Evolutionary conservation across 2,113 vertebrate genomes (phyloP).

Genomic region (Ciconia maguari): DNA sequence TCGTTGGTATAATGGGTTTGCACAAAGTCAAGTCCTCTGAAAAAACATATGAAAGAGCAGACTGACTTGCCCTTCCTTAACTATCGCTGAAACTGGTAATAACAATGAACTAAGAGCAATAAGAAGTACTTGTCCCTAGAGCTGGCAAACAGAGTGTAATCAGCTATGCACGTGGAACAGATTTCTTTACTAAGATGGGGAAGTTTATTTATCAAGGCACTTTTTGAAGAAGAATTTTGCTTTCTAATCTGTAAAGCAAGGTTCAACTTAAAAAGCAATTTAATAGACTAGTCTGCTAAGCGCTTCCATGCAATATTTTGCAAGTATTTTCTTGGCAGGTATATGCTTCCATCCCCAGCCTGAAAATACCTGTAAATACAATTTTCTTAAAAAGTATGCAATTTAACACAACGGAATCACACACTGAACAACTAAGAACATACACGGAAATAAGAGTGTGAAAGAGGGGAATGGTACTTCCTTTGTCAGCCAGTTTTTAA

Average conservation of each 20-base stretch:
- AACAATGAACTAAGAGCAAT: background rate
- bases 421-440: background rate
- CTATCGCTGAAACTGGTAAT: background rate
- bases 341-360: background rate
- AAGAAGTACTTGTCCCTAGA: background rate
- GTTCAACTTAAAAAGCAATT: background rate
- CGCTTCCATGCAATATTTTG: background rate
- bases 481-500: background rate
- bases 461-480: background rate
- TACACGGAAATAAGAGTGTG: accelerated
- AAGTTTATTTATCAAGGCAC: background rate
- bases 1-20: background rate
- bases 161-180: background rate
- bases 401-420: background rate
- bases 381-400: background rate
- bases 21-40: background rate
- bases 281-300: background rate
- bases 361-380: background rate
- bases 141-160: background rate
- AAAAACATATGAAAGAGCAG: background rate
- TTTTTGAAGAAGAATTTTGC: background rate
- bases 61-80: background rate
- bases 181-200: background rate
- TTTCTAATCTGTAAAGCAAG: background rate
- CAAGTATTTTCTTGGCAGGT: background rate